Evolutionary conservation across 2,888 invertebrate genomes (phyloP), one percentile per base, ranked within the genome.

Genomic region (Diogma glabrata): DNA sequence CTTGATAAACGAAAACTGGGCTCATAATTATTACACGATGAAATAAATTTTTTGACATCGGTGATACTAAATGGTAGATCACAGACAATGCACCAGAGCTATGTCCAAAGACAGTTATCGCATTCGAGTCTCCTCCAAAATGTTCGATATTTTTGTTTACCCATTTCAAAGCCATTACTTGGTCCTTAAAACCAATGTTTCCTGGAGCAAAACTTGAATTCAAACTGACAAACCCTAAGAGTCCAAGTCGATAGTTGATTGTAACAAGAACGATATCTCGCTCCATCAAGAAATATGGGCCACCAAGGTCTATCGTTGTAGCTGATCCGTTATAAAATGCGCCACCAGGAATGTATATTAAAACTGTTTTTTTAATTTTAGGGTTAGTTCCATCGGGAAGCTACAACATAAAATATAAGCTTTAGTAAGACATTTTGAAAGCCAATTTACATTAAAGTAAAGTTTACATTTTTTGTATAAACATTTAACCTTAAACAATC

Each of bases 321-420:
- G 19, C 20, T 0, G 78, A 74, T 38, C 67, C 69, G 3, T 69
- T 62, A 62, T 78, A 77, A 61, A 78, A 79, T n/a, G 74, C 79
- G 1, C 82, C 83, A 0, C 76, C 72, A 63, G 82, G 82, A 55
- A 83, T 73, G 63, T 72, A 78, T 1, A 81, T 73, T 2, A 83
- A 64, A 2, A 83, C 82, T 0, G 83, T 79, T 12, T 49, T 45
- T 6, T 40, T 1, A 54, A n/a, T n/a, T n/a, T 52, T 22, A 26
- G 22, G 1, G 17, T 16, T 12, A 51, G 20, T n/a, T 22, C 8
- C 22, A 12, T n/a, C n/a, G n/a, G n/a, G n/a, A n/a, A n/a, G n/a
- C n/a, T n/a, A n/a, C n/a, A n/a, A n/a, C n/a, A n/a, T n/a, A n/a
- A n/a, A n/a, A n/a, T n/a, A n/a, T n/a, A n/a, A n/a, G n/a, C n/a